A percentile compares a stretch with the other conserved stretches of the same genome.
Conservation (phyloP, 1,140 invertebrate genomes). For the Drosophila bocki region DNA sequence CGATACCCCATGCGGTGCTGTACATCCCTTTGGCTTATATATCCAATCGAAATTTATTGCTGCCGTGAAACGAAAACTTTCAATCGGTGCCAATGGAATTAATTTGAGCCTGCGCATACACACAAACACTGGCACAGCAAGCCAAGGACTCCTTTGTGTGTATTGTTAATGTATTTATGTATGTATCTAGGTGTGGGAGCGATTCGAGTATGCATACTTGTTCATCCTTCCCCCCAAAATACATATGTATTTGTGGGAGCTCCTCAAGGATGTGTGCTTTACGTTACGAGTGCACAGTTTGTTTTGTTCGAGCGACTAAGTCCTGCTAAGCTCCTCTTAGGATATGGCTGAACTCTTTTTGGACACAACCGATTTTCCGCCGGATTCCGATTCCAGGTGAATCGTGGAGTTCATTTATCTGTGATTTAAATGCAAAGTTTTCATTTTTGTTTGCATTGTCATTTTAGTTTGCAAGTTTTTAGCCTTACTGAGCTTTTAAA, state of each 20-base stretch:
- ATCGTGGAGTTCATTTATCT: not conserved
- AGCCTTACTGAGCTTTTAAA: not conserved
- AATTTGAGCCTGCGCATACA: conserved; percentile 66
- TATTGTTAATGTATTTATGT: conserved; percentile 68
- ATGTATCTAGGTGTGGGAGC: conserved; percentile 55
- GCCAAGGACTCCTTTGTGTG: conserved; percentile 38
- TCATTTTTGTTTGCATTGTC: not conserved
- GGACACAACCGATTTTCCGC: conserved; percentile 28
- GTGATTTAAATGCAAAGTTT: not conserved
- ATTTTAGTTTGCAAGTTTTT: not conserved
- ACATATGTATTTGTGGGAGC: conserved; percentile 1
- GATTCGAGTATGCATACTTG: conserved; percentile 53
- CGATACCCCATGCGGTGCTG: conserved; percentile 11
- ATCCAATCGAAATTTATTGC: conserved; percentile 77
- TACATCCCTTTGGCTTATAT: conserved; percentile 34
- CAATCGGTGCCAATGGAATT: conserved; percentile 83
- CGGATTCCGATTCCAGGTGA: conserved; percentile 14
- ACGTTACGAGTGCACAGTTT: conserved; percentile 4
- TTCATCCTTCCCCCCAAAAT: conserved; percentile 4
- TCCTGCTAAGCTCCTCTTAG: conserved; percentile 40
- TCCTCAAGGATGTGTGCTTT: conserved; percentile 24
- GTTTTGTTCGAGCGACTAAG: conserved; percentile 19
- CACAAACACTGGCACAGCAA: not conserved
- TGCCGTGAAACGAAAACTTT: conserved; percentile 77
- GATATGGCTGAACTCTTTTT: conserved; percentile 38